phyloP scores from a whole-genome alignment of 2,797 vertebrate genomes.

The Hipposideros larvatus region DNA sequence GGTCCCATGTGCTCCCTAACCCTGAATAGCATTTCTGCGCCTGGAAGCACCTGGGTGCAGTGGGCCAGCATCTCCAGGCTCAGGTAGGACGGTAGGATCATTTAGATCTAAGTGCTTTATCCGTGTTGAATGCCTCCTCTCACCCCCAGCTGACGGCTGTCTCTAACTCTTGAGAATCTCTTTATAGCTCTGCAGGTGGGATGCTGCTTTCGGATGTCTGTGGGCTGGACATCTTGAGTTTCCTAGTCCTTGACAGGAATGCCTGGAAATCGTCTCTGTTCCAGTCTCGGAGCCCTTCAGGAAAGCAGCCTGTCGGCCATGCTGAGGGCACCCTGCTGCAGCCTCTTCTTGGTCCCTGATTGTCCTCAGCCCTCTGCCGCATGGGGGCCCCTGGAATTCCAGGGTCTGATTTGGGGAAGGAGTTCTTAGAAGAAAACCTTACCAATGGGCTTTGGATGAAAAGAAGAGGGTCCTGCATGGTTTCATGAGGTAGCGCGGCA shows the following conservation, averaged over 20 bases:
- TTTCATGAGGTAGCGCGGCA: neutral
- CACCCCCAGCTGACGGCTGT: neutral
- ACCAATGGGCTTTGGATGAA: neutral
- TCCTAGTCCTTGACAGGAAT: neutral
- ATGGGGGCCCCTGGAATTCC: neutral
- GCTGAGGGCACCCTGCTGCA: rapidly evolving
- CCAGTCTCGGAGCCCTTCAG: neutral
- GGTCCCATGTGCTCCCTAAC: rapidly evolving
- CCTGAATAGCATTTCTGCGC: rapidly evolving
- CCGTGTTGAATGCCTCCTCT: neutral
- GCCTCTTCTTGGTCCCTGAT: neutral
- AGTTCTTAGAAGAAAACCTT: neutral
- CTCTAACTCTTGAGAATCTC: neutral
- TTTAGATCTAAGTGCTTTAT: neutral
- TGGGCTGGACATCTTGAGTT: neutral
- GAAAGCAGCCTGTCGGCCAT: neutral
- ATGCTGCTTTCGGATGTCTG: neutral
- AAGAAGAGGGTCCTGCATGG: neutral
- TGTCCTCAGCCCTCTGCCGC: neutral
- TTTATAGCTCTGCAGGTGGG: neutral
- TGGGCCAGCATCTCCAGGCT: neutral
- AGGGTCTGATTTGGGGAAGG: neutral
- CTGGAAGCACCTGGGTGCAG: neutral
- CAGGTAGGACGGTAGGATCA: neutral
- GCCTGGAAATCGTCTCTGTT: neutral